Evolutionary conservation across 1,140 invertebrate genomes (phyloP).

Genomic region (Dryas iulia): DNA sequence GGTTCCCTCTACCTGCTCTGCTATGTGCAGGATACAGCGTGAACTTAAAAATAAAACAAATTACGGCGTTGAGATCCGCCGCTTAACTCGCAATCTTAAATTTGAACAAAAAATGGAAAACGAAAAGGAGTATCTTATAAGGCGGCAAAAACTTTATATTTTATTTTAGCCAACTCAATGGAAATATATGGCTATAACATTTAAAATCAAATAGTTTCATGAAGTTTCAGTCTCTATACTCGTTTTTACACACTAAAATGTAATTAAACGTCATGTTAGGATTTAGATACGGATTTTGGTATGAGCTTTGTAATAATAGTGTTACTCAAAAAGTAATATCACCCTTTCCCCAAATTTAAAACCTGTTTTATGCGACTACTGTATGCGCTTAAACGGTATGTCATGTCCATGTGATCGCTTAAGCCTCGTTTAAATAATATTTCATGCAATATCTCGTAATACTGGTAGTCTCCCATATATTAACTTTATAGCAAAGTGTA

Average conservation of each 20-base stretch:
- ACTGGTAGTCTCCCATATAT: neutral
- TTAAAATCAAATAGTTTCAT: neutral
- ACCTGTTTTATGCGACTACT: neutral
- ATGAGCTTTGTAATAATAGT: neutral
- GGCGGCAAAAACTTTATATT: no score
- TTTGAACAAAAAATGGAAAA: no score
- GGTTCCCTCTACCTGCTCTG: no score
- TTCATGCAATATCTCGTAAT: constrained; percentile 32
- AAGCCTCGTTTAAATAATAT: constrained; percentile 42
- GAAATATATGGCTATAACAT: neutral
- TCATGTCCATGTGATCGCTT: constrained; percentile 31
- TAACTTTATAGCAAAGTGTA: neutral
- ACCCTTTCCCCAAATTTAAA: neutral
- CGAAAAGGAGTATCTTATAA: no score
- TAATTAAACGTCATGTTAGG: neutral
- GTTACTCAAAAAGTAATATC: neutral
- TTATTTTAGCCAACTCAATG: no score
- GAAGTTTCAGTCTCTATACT: neutral
- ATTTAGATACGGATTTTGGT: neutral
- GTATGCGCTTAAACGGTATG: constrained; percentile 27
- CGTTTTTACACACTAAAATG: neutral
- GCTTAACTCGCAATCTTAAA: no score
- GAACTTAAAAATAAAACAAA: no score
- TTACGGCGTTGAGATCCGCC: no score
- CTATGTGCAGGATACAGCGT: no score